phyloP scores from a whole-genome alignment of 2,888 invertebrate genomes.

The Scaptomyza reducta region DNA sequence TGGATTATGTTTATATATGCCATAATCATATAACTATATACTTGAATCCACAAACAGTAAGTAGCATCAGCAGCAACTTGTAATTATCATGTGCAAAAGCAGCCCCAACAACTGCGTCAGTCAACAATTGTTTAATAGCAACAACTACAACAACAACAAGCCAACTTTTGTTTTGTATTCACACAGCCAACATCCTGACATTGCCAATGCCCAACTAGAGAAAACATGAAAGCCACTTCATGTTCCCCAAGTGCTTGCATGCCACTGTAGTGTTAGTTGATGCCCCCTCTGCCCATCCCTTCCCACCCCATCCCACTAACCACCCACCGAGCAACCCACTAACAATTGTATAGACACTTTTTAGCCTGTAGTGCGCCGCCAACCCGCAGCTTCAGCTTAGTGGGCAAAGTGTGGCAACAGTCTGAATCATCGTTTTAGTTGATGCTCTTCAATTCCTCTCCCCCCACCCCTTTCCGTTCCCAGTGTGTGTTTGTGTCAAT shows the following conservation, averaged over 20 bases:
- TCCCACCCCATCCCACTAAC: neutral
- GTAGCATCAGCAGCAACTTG: constrained; percentile 93
- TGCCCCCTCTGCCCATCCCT: neutral
- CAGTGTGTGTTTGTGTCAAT: constrained; percentile 29
- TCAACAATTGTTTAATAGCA: constrained; percentile 64
- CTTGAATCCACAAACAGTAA: constrained; percentile 46
- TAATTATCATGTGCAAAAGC: constrained; percentile 86
- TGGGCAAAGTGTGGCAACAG: constrained; percentile 67
- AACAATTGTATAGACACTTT: constrained; percentile 51
- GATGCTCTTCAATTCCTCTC: constrained; percentile 14
- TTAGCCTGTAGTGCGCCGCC: constrained; percentile 7
- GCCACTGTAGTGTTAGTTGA: constrained; percentile 31
- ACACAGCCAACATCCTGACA: constrained; percentile 68
- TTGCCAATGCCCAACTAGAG: constrained; percentile 60
- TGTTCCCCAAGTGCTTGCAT: constrained; percentile 68
- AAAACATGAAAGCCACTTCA: constrained; percentile 70
- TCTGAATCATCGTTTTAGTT: constrained; percentile 76
- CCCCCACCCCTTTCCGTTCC: neutral
- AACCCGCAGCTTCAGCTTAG: constrained; percentile 52
- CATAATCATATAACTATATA: constrained; percentile 3
- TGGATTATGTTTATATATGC: neutral
- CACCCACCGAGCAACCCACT: constrained; percentile 1
- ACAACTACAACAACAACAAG: constrained; percentile 45
- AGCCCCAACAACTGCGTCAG: constrained; percentile 24
- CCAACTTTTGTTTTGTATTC: constrained; percentile 63